Evolutionary conservation across 2,888 invertebrate species (phyloP).

Genomic region (Xylophagus ater): DNA sequence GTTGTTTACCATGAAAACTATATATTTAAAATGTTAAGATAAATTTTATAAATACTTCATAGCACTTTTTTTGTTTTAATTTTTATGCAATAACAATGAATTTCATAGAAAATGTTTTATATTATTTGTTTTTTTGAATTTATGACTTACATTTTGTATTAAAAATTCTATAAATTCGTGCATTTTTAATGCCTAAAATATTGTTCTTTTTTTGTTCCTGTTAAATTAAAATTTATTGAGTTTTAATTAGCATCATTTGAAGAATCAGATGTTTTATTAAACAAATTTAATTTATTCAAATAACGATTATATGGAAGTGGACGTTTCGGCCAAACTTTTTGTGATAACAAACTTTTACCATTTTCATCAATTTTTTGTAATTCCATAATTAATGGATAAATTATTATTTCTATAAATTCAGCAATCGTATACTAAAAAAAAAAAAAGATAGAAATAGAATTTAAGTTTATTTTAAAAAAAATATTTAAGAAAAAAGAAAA

Average conservation of each 20-base stretch:
- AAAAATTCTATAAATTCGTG: too few relatives aligned
- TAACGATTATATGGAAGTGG: conserved; percentile 42
- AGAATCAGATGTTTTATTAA: conserved; percentile 14
- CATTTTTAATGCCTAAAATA: too few relatives aligned
- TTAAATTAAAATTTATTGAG: too few relatives aligned
- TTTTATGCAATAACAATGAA: too few relatives aligned
- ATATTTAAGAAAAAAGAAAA: background rate
- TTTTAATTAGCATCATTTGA: conserved; percentile 5
- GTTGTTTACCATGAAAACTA: too few relatives aligned
- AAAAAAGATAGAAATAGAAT: background rate
- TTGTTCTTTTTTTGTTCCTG: too few relatives aligned
- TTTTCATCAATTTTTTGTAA: conserved; percentile 46
- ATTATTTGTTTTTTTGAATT: too few relatives aligned
- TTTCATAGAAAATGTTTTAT: too few relatives aligned
- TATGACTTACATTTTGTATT: too few relatives aligned
- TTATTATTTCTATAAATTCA: conserved; percentile 56
- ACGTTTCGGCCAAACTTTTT: conserved; percentile 48
- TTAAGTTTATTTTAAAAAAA: background rate
- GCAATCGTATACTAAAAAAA: conserved; percentile 36
- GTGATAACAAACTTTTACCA: conserved; percentile 42
- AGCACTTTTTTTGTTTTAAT: too few relatives aligned
- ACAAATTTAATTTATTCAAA: conserved; percentile 24
- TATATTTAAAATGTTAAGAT: too few relatives aligned
- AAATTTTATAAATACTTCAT: too few relatives aligned
- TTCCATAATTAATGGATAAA: conserved; percentile 43